phyloP scores from a whole-genome alignment of 1,140 invertebrate genomes.

The Octopus sinensis region DNA sequence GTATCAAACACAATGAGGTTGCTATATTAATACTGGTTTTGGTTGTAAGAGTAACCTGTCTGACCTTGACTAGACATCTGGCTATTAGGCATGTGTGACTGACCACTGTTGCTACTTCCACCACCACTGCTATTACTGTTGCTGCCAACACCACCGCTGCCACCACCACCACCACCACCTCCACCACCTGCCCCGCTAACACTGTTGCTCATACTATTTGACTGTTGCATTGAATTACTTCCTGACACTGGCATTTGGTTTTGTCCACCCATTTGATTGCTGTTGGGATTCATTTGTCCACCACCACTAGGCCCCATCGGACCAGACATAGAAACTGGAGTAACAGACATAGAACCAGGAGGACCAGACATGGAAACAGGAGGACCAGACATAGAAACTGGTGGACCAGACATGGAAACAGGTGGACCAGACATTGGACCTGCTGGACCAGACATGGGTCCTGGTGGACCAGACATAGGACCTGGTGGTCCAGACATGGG shows the following conservation, averaged over 20 bases:
- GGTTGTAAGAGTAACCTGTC: neutral
- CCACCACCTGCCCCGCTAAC: too few relatives aligned
- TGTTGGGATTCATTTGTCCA: neutral
- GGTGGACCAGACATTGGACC: too few relatives aligned
- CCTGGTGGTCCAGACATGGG: too few relatives aligned
- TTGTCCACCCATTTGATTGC: slow-evolving; percentile 21
- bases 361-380: slow-evolving; percentile 17
- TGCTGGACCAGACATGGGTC: too few relatives aligned
- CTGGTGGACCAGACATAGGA: too few relatives aligned
- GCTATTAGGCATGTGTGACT: neutral
- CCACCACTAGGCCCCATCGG: slow-evolving; percentile 22
- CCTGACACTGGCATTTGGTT: neutral
- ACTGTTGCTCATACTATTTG: too few relatives aligned
- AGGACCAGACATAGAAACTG: slow-evolving; percentile 18
- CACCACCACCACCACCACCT: too few relatives aligned
- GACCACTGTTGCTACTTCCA: too few relatives aligned
- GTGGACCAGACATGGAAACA: too few relatives aligned
- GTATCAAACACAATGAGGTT: neutral
- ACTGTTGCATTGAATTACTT: too few relatives aligned
- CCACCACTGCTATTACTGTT: too few relatives aligned
- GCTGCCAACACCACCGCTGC: too few relatives aligned
- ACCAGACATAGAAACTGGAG: slow-evolving; percentile 24
- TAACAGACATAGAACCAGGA: slow-evolving; percentile 18
- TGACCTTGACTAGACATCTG: neutral
- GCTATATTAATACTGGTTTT: neutral